Evolutionary conservation across 2,113 vertebrate genomes (phyloP).

Genomic region (Gymnobelideus leadbeateri): DNA sequence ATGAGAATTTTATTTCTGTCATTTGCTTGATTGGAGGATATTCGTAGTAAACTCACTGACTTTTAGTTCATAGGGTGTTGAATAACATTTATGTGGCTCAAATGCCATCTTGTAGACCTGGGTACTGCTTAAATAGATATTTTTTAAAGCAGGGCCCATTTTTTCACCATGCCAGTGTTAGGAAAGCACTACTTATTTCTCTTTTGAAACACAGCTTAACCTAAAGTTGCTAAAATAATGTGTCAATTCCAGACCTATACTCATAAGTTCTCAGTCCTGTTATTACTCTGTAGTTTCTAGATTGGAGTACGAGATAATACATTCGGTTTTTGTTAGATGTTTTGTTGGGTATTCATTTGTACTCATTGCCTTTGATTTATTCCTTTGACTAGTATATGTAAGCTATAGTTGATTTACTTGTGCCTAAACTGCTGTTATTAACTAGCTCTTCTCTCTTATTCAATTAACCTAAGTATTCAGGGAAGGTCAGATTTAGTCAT

Average conservation of each 20-base stretch:
- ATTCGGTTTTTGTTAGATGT: neutral
- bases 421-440: neutral
- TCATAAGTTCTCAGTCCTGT: neutral
- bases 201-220: neutral
- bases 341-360: neutral
- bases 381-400: neutral
- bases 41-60: neutral
- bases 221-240: neutral
- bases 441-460: neutral
- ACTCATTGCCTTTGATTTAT: conserved; percentile 24
- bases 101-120: neutral
- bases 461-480: neutral
- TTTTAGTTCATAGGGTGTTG: neutral
- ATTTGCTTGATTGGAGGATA: neutral
- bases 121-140: neutral
- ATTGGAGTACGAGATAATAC: neutral
- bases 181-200: neutral
- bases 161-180: neutral
- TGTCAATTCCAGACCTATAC: neutral
- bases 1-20: neutral
- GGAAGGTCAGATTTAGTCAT: conserved; percentile 23
- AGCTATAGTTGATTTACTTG: neutral
- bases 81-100: neutral
- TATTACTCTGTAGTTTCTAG: neutral
- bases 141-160: neutral